A percentile compares a stretch with the other conserved stretches of the same genome.
These are phyloP conservation scores for Silurus asotus DNA, from an alignment of 2,113 vertebrate genomes.

Conservation along the genomic window DNA sequence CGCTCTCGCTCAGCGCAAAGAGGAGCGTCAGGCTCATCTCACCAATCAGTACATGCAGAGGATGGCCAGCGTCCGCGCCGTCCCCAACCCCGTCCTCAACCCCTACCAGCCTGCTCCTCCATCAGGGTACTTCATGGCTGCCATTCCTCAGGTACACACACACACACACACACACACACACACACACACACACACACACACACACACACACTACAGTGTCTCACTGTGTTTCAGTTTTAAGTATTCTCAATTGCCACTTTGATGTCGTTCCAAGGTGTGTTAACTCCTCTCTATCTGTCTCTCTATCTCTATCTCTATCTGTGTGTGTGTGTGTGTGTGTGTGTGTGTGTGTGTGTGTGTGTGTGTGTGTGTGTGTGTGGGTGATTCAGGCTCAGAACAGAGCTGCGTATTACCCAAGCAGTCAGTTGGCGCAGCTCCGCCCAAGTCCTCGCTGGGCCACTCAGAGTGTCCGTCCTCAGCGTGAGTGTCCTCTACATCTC, in stretches of 20 bases:
- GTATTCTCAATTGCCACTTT: neutral
- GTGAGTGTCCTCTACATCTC: constrained; percentile 69
- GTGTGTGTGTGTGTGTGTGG: constrained; percentile 30
- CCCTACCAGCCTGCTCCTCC: constrained; percentile 94
- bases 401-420: constrained; percentile 90
- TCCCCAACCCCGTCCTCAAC: constrained; percentile 95
- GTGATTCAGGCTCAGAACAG: constrained; percentile 85
- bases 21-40: constrained; percentile 96
- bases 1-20: constrained; percentile 94
- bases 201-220: too few species aligned
- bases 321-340: constrained; percentile 30
- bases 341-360: constrained; percentile 30
- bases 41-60: constrained; percentile 99
- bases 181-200: neutral
- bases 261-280: neutral
- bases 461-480: constrained; percentile 92
- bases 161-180: neutral
- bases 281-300: neutral
- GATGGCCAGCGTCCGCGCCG: constrained; percentile 90
- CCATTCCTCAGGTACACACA: constrained; percentile 85
- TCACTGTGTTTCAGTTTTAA: too few species aligned
- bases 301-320: neutral
- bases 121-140: constrained; percentile 97
- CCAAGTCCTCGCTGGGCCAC: constrained; percentile 94
- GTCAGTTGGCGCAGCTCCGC: constrained; percentile 91